Conservation (phyloP, 2,797 vertebrate species). For the Chiropotes sagulatus region DNA sequence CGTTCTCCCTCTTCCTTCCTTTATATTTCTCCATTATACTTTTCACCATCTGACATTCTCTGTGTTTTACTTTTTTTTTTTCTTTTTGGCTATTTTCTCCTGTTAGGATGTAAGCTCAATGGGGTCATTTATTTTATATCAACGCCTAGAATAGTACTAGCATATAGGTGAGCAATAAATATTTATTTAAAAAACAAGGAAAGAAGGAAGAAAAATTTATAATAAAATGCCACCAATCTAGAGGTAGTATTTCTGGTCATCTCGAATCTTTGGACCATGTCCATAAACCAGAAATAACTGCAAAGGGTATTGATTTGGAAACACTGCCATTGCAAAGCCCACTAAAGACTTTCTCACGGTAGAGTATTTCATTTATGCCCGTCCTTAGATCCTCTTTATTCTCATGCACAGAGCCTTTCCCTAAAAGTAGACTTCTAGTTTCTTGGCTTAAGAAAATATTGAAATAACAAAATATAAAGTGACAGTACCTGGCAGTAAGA, state of each 20-base stretch:
- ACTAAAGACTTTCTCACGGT: not conserved
- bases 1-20: not conserved
- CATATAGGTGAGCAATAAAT: not conserved
- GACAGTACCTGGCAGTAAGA: not conserved
- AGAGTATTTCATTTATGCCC: not conserved
- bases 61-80: not conserved
- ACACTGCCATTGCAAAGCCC: not conserved
- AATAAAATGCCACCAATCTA: not conserved
- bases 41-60: not conserved
- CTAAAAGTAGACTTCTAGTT: not conserved
- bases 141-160: not conserved
- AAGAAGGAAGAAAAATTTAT: not conserved
- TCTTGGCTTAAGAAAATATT: not conserved
- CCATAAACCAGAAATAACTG: not conserved
- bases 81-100: not conserved
- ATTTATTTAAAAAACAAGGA: conserved; percentile 19
- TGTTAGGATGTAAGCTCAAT: not conserved
- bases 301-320: not conserved
- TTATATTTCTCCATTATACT: not conserved
- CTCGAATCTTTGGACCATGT: not conserved
- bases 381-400: not conserved
- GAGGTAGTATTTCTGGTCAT: conserved; percentile 7
- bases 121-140: not conserved
- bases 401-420: not conserved
- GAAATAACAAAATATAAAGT: conserved; percentile 45